Percentiles rank a stretch among this genome's conserved stretches.
phyloP scores from a whole-genome alignment of 2,113 vertebrate species.

The Zingel zingel region DNA sequence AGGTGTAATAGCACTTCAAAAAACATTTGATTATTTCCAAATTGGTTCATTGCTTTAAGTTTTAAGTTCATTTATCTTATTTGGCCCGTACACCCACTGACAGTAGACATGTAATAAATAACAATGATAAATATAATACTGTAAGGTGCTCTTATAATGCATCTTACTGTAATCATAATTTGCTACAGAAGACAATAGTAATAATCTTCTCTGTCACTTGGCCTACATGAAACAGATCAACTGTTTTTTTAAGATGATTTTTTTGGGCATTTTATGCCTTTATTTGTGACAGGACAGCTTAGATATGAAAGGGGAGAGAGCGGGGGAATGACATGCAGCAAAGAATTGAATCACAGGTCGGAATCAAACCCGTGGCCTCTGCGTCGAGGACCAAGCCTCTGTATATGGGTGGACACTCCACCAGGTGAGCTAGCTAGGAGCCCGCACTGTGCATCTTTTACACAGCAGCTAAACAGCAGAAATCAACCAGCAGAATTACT shows the following conservation, averaged over 20 bases:
- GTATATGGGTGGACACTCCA: no score
- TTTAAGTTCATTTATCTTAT: neutral
- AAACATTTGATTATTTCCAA: neutral
- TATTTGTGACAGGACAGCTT: no score
- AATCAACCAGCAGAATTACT: neutral
- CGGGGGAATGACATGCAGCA: no score
- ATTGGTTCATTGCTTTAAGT: neutral
- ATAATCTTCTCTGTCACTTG: neutral
- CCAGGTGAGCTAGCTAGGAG: no score
- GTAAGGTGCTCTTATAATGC: neutral
- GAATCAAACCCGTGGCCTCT: no score
- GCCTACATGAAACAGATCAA: neutral
- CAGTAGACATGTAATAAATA: neutral
- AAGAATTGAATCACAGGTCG: no score
- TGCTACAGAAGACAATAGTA: neutral
- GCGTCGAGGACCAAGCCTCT: no score
- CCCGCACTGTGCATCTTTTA: neutral
- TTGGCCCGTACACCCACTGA: neutral
- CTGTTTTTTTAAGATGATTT: neutral
- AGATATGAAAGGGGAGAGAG: no score
- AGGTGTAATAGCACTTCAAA: conserved; percentile 11
- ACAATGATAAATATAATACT: neutral
- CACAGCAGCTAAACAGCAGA: neutral
- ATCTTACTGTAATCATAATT: neutral
- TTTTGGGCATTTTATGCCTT: no score